Evolutionary conservation across 1,140 invertebrate genomes (phyloP), one percentile per base, ranked within the genome.

Genomic region (Trichomalopsis sarcophagae): DNA sequence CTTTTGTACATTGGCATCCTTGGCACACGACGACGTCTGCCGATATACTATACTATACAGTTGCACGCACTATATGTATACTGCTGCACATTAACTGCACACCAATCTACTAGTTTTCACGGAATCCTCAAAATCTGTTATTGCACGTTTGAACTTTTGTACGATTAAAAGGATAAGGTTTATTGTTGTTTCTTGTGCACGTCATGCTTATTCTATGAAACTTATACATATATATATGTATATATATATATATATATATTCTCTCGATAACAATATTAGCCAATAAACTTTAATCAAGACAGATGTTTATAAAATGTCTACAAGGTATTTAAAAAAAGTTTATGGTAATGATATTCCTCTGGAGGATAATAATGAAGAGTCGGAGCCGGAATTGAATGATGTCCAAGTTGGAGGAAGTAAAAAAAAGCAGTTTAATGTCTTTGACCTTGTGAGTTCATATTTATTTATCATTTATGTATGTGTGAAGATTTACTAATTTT

Each of bases 391-490:
- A 79, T 78, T 5, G 0, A 62, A 7, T 71, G 30, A 69, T 73
- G 14, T 71, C 23, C 27, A 81, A 4, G 62, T 69, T 81, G 71
- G 40, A 40, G 69, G 40, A 76, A 78, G 33, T 33, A 84, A 76
- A 17, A 21, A 74, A 69, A 86, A 86, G 75, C 30, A 14, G 36
- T 86, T 86, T 62, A 86, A 86, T 79, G 76, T 86, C 83, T 86
- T 86, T 66, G 68, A 84, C 76, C 47, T 86, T 82, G 85, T 86
- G 33, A 84, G 62, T 21, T 78, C 0, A 81, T 50, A 74, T 73
- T 79, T 44, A 71, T 66, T 23, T 27, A 81, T 36, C 1, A 33
- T 27, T 71, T 47, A 62, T 33, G 1, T 23, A 81, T 23, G 14
- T 21, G 47, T 44, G 44, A 14, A 2, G 40, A 44, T 82, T 62